Percentiles rank a stretch among this genome's conserved stretches.
phyloP scores from a whole-genome alignment of 2,888 invertebrate species.

The Drosophila borborema region DNA sequence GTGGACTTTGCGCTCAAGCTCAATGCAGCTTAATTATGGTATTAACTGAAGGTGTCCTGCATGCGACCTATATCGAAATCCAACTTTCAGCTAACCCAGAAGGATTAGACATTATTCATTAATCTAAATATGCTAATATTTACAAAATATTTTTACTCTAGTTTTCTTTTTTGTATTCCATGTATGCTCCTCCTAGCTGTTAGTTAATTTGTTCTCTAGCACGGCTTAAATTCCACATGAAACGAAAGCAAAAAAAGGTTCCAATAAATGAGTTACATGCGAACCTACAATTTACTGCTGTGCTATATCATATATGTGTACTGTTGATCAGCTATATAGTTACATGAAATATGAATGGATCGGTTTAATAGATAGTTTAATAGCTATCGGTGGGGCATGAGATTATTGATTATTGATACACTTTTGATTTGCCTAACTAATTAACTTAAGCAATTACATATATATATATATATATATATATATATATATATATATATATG shows the following conservation, averaged over 20 bases:
- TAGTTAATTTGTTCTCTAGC: constrained; percentile 7
- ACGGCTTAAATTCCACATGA: not conserved
- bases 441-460: not conserved
- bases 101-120: constrained; percentile 16
- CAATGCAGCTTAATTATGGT: constrained; percentile 73
- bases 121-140: not conserved
- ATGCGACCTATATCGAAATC: not conserved
- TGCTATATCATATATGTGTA: too few relatives aligned
- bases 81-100: constrained; percentile 1
- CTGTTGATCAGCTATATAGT: too few relatives aligned
- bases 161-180: not conserved
- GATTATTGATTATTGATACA: too few relatives aligned
- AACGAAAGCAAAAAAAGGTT: not conserved
- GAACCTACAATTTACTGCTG: not conserved
- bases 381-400: not conserved
- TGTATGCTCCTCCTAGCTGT: constrained; percentile 13
- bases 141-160: not conserved
- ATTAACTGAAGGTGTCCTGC: constrained; percentile 13
- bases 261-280: constrained; percentile 14
- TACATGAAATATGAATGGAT: not conserved
- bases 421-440: not conserved
- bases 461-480: not conserved
- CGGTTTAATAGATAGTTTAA: too few relatives aligned
- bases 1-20: constrained; percentile 91
- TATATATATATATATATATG: not conserved